Conservation (phyloP, 1,140 invertebrate genomes). For the Drosophila sp. region DNA sequence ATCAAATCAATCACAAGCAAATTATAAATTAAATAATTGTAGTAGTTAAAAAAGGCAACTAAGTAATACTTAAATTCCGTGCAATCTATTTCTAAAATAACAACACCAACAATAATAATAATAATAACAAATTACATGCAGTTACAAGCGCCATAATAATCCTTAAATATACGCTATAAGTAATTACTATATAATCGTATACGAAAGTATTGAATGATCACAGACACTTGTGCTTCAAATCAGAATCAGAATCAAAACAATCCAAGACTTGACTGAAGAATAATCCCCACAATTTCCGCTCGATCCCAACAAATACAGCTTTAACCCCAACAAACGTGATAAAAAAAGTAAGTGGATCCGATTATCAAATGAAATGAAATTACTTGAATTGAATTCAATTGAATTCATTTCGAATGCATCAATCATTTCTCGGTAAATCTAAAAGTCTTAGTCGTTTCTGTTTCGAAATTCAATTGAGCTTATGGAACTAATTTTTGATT, state of each 20-base stretch:
- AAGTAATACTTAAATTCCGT: constrained; percentile 73
- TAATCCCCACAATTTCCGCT: constrained; percentile 1
- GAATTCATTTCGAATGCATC: constrained; percentile 46
- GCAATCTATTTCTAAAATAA: constrained; percentile 83
- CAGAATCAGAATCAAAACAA: constrained; percentile 37
- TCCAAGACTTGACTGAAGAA: constrained; percentile 47
- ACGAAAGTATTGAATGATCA: constrained; percentile 27
- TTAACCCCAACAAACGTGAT: constrained; percentile 59
- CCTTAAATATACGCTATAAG: constrained; percentile 18
- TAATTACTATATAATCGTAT: constrained; percentile 28
- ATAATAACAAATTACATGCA: constrained; percentile 54
- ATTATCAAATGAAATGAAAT: constrained; percentile 41
- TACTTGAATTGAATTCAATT: constrained; percentile 23
- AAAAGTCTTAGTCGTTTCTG: constrained; percentile 11
- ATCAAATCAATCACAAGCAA: constrained; percentile 43
- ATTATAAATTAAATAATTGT: constrained; percentile 68
- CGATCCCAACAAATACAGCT: constrained; percentile 41
- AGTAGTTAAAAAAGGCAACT: constrained; percentile 63
- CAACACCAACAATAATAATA: constrained; percentile 49
- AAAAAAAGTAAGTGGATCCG: constrained; percentile 69
- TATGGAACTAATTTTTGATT: constrained; percentile 76
- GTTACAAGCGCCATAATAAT: constrained; percentile 43
- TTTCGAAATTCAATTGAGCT: constrained; percentile 55
- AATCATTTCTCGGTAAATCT: constrained; percentile 63
- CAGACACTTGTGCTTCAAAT: constrained; percentile 28